A percentile compares a stretch with the other conserved stretches of the same genome.
phyloP scores from a whole-genome alignment of 2,888 invertebrate genomes.

The Napeogenes sylphis region DNA sequence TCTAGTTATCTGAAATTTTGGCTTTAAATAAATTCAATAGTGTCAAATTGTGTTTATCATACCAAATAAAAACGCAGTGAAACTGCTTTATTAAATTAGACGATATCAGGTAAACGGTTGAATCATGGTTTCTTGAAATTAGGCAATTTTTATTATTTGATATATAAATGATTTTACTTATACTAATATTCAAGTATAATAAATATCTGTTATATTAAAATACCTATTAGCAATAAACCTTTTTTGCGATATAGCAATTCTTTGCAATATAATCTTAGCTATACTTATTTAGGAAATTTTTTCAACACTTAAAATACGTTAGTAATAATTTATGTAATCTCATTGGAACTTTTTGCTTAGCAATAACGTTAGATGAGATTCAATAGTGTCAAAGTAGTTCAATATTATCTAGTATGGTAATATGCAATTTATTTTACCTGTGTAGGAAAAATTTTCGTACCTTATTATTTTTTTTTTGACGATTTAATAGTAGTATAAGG shows the following conservation, averaged over 20 bases:
- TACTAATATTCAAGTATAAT: too few species aligned
- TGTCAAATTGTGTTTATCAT: constrained; percentile 5
- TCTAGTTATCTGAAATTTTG: constrained; percentile 2
- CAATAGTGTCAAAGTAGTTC: constrained; percentile 14
- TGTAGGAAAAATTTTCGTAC: neutral
- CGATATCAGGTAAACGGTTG: neutral
- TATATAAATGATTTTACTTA: too few species aligned
- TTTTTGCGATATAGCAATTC: neutral
- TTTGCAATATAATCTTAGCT: neutral
- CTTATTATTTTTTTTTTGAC: neutral
- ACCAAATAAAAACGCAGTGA: constrained; percentile 1
- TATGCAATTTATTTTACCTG: neutral
- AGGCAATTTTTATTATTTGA: neutral
- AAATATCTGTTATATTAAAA: neutral
- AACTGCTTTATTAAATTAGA: neutral
- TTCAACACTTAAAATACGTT: neutral
- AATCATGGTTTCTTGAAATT: constrained; percentile 1
- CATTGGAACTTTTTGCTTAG: constrained; percentile 14
- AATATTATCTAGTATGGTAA: constrained; percentile 6
- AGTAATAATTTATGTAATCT: constrained; percentile 11
- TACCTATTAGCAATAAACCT: neutral
- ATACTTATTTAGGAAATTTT: neutral
- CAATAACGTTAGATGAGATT: constrained; percentile 15
- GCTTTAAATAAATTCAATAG: constrained; percentile 7
- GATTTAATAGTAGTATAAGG: too few species aligned